Conservation (phyloP, 2,113 vertebrate species). For the Neogale vison region DNA sequence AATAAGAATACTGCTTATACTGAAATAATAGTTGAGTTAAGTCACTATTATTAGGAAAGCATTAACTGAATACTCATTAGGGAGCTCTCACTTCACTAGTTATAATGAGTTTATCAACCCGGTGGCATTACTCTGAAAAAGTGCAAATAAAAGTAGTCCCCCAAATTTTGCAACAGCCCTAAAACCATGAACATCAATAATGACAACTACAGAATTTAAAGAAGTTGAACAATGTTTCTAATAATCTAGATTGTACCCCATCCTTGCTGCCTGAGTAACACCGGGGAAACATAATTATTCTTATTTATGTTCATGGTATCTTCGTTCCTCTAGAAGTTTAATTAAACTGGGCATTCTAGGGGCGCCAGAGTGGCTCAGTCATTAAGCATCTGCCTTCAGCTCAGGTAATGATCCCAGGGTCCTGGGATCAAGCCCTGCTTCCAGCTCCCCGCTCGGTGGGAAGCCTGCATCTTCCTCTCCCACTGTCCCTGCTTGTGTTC, state of each 20-base stretch:
- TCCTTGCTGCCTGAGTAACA: neutral
- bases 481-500: too few species aligned
- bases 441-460: too few species aligned
- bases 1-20: neutral
- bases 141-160: neutral
- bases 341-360: constrained; percentile 1
- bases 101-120: neutral
- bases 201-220: neutral
- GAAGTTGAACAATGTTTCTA: neutral
- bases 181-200: neutral
- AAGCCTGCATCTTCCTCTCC: too few species aligned
- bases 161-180: neutral
- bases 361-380: too few species aligned
- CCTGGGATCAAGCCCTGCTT: too few species aligned
- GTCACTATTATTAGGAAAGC: neutral
- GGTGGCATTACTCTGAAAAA: neutral
- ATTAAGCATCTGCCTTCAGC: too few species aligned
- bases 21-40: neutral
- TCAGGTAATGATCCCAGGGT: too few species aligned
- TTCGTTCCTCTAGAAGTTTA: neutral
- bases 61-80: neutral
- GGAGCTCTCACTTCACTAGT: neutral
- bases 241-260: neutral
- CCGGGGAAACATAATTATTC: neutral
- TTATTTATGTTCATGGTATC: neutral